Base-by-base conservation (phyloP, 2,113 vertebrate genomes). In the Carollia perspicillata region DNA sequence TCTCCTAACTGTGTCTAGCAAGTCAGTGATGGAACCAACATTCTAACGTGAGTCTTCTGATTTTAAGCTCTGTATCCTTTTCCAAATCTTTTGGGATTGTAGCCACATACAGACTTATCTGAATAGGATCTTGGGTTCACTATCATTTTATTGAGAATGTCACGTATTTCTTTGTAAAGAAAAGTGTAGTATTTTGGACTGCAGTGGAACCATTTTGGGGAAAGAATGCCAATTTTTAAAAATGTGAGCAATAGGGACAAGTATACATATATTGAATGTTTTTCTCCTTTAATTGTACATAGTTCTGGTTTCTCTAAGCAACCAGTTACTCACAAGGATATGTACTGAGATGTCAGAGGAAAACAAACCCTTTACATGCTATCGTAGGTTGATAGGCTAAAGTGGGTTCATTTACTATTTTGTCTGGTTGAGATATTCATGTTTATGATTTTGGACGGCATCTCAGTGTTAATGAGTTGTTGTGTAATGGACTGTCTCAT, bases 361-460 rank as follows among this genome's bases (percentile, higher is more conserved):
- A 89, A 91, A 10, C 26, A 44, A 1, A 4, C 33, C 1, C 8
- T 44, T 88, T 55, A 75, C 14, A 68, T 44, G 16, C n/a, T 37
- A 83, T 93, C 86, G 71, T 79, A 83, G 49, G 13, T 51, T 63
- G 87, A 44, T 22, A 74, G 37, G 55, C 23, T 84, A 66, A 84
- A n/a, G 40, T 47, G 85, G 23, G 78, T 47, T 88, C 35, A 88
- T 77, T 90, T 93, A 75, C 47, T 47, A 35, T 81, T 96, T 80
- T 79, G 37, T 40, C 42, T 79, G 35, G 40, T n/a, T 68, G 84
- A 88, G 40, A 49, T 84, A 33, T 51, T 85, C 65, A 63, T 51
- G 66, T 84, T 90, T 90, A 58, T 92, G 44, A 75, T 80, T 94
- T 97, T 89, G 74, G 42, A 93, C 95, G 55, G 40, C 44, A 60